Base-by-base conservation (phyloP, 2,797 vertebrate genomes). In the Pantherophis alleghaniensis region DNA sequence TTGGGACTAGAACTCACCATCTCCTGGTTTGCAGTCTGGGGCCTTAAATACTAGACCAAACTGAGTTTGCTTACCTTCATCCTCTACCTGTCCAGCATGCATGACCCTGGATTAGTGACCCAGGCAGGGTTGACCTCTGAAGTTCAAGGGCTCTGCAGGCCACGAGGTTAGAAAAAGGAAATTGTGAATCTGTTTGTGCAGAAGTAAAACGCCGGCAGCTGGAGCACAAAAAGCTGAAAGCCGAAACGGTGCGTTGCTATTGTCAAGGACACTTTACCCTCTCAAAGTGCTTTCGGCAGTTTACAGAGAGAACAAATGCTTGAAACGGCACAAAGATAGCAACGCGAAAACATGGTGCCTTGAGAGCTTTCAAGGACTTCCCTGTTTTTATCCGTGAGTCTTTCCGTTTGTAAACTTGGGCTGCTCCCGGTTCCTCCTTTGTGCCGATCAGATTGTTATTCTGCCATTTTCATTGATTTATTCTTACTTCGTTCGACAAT, bases 351-450 rank as follows among this genome's bases (percentile, higher is more conserved):
- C 74, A 55, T 18, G 63, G 66, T 18, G 22, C 51, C 14, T 51
- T 16, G 56, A 47, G 18, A 11, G 53, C 42, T 74, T 74, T 26
- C 13, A 61, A 90, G 22, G 42, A 86, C 63, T 12, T 47, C 12
- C 56, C 51, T 16, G 1, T 55, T 63, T 89, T 90, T 32, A 63
- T 51, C 20, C 22, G 3, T 2, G 20, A 7, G 2, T 60, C 24
- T 53, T 92, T 7, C 28, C 87, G 9, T 55, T 74, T 18, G 42
- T 18, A 60, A 51, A n/a, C 10, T 5, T 24, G 11, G 57, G 32
- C 42, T 47, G n/a, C 88, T 53, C 51, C 5, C 7, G 26, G 60
- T 86, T 92, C 93, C 94, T 95, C 92, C 91, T 92, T 95, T 95
- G 94, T 79, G 69, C 69, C 69, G 18, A 42, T 79, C 32, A 10